Evolutionary conservation across 2,888 invertebrate genomes (phyloP).

Genomic region (Brachypalpus laphriformis): DNA sequence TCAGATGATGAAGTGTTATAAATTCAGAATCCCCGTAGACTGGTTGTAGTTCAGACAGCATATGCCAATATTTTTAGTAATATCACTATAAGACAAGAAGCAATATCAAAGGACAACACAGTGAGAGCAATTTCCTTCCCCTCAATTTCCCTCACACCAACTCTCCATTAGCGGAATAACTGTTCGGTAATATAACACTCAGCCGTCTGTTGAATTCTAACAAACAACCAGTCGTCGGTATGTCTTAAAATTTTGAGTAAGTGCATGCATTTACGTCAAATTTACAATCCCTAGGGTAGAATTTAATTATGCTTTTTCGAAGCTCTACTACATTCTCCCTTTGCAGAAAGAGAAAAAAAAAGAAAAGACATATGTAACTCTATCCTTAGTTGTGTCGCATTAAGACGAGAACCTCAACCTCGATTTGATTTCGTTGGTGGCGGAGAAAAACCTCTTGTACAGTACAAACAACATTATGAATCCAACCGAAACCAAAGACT

Average conservation of each 20-base stretch:
- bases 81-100: not conserved
- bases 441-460: not conserved
- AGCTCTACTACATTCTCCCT: not conserved
- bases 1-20: too few species aligned
- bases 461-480: conserved; percentile 43
- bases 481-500: conserved; percentile 1
- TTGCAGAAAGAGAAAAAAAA: not conserved
- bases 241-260: not conserved
- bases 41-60: too few species aligned
- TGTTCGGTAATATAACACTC: not conserved
- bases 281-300: not conserved
- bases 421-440: conserved; percentile 19
- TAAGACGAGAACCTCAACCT: conserved; percentile 46
- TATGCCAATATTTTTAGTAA: not conserved
- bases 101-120: not conserved
- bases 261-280: not conserved
- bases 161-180: not conserved
- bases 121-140: not conserved
- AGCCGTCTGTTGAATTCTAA: not conserved
- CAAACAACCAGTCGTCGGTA: not conserved
- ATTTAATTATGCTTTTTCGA: conserved; percentile 36
- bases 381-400: conserved; percentile 42
- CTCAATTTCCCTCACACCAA: not conserved
- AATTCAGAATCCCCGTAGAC: too few species aligned
- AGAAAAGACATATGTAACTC: conserved; percentile 13